A percentile compares a stretch with the other conserved stretches of the same genome.
Evolutionary conservation across 1,140 invertebrate genomes (phyloP).

Genomic region (Atta colombica): DNA sequence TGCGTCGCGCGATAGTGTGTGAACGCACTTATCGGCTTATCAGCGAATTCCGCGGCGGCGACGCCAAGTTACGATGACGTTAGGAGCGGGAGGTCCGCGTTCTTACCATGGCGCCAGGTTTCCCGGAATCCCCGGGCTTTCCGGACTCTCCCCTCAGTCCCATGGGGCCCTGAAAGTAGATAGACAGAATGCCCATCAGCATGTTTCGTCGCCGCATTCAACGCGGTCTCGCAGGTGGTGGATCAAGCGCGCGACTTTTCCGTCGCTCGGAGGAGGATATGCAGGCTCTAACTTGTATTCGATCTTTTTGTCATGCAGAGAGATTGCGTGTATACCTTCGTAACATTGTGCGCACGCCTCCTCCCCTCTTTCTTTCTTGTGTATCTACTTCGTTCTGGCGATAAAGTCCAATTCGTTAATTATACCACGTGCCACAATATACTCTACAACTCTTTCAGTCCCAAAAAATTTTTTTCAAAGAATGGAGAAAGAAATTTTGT

Average conservation of each 20-base stretch:
- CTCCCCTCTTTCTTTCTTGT: constrained; percentile 34
- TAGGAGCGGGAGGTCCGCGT: constrained; percentile 85
- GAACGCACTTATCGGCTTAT: constrained; percentile 75
- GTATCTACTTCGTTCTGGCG: constrained; percentile 53
- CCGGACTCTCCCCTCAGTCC: constrained; percentile 94
- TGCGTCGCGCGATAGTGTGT: constrained; percentile 59
- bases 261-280: background rate
- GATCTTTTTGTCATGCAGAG: constrained; percentile 45
- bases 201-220: constrained; percentile 1
- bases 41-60: constrained; percentile 80
- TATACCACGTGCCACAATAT: constrained; percentile 20
- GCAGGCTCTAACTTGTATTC: constrained; percentile 29
- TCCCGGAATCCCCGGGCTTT: constrained; percentile 91
- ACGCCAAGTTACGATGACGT: constrained; percentile 83
- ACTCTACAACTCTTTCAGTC: background rate
- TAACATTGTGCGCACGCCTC: constrained; percentile 17
- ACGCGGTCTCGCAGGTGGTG: constrained; percentile 3
- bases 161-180: constrained; percentile 92
- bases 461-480: background rate
- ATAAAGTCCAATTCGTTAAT: constrained; percentile 61
- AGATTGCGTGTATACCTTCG: constrained; percentile 49
- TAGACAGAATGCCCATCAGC: constrained; percentile 53
- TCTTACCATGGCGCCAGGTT: constrained; percentile 93
- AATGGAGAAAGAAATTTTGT: background rate
- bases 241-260: constrained; percentile 25